phyloP scores from a whole-genome alignment of 2,797 vertebrate genomes.

The Aphelocoma californica region DNA sequence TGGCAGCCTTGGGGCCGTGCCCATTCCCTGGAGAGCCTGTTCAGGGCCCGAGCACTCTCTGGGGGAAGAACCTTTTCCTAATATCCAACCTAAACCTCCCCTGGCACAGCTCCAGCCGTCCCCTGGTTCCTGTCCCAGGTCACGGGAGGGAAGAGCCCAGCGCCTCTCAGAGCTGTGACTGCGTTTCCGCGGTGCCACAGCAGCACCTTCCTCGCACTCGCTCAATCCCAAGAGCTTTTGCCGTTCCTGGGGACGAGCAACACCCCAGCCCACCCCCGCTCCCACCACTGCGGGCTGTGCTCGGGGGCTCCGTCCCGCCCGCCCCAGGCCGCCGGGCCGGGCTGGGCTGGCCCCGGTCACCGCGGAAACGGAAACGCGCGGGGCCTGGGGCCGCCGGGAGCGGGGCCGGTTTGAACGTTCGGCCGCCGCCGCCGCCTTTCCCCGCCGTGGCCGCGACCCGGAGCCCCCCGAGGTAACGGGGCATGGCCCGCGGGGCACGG shows the following conservation, averaged over 20 bases:
- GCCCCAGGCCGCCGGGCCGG: background rate
- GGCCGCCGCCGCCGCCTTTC: background rate
- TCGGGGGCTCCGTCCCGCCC: background rate
- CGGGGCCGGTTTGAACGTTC: background rate
- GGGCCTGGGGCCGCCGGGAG: background rate
- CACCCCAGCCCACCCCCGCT: accelerated
- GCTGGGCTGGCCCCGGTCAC: background rate
- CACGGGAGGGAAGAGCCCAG: background rate
- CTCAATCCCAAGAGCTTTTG: background rate
- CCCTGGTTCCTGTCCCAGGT: background rate
- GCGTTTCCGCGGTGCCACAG: background rate
- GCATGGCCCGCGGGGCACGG: background rate
- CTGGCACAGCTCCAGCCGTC: background rate
- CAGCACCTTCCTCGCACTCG: background rate
- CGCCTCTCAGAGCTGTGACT: background rate
- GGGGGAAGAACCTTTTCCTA: background rate
- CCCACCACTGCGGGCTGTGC: background rate
- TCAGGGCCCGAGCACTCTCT: background rate
- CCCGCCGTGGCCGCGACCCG: background rate
- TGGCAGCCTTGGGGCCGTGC: background rate
- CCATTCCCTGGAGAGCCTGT: background rate
- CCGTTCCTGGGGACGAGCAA: background rate
- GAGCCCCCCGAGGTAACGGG: background rate
- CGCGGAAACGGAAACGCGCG: background rate
- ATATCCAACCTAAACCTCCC: accelerated